Base-by-base conservation (phyloP, 2,888 invertebrate species). In the Heliothis peltigera region DNA sequence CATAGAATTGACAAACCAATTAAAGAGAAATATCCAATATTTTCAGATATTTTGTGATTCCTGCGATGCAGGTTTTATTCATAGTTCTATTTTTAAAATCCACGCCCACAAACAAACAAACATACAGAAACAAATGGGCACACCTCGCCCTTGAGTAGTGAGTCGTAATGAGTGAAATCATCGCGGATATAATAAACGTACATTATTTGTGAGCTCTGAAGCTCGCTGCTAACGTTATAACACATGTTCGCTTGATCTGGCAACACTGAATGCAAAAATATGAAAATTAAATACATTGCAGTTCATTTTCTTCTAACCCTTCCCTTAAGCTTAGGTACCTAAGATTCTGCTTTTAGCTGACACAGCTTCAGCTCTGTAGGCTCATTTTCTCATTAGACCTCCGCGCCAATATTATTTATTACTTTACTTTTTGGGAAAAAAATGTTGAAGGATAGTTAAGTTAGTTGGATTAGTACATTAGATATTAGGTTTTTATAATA, bases 141-240 rank as follows among this genome's bases (percentile, higher is more conserved):
- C 68, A 63, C 47, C 32, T 60, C 51, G 65, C 32, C 59, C 65
- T 65, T 71, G 63, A 22, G 32, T 39, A 28, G 18, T 42, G 28
- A 46, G 39, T 35, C 22, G 51, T 63, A 70, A 72, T 58, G 65
- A 66, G 55, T 77, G 66, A 77, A 72, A 72, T 77, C 69, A 72
- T 55, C 71, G 64, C 55, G 32, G 46, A 59, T 66, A 66, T 69
- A 61, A 61, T 61, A 61, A 60, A 59, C 68, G 46, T 61, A 56
- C 43, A 54, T 64, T 76, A 77, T 76, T 64, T 52, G 53, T 48
- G 62, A 49, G 47, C 46, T 35, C 55, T 70, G 60, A 60, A 71
- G 55, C 55, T 58, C 42, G 51, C 15, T 19, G 48, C 43, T 59
- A 68, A 51, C 77, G 65, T 79, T 77, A 79, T 39, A n/a, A 39